phyloP scores from a whole-genome alignment of 2,113 vertebrate genomes.

The Struthidea cinerea region DNA sequence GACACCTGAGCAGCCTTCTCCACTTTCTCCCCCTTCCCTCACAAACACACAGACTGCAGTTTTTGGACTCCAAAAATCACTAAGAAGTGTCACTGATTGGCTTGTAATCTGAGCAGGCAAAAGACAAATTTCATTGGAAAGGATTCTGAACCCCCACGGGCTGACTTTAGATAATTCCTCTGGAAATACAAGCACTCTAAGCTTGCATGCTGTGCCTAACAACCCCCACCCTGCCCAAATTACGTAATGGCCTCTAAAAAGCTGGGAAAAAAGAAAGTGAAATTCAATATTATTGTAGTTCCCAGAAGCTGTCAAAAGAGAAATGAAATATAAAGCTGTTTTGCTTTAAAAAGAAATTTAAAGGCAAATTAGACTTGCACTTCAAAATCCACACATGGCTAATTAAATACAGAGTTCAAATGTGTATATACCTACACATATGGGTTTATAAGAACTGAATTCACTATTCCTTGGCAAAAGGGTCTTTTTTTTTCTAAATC shows the following conservation, averaged over 20 bases:
- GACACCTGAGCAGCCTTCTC: background rate
- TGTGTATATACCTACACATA: background rate
- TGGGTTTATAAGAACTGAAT: background rate
- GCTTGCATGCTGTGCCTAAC: background rate
- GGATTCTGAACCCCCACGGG: background rate
- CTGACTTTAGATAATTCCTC: background rate
- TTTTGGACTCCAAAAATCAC: background rate
- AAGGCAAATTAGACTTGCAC: background rate
- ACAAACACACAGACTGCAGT: background rate
- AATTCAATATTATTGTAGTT: conserved; percentile 21
- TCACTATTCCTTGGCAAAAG: background rate
- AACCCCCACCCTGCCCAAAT: background rate
- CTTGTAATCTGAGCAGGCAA: background rate
- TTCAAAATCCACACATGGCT: background rate
- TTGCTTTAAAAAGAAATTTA: background rate
- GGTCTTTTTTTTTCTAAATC: background rate
- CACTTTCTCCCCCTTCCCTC: background rate
- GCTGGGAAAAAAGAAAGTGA: conserved; percentile 7
- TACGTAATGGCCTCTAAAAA: background rate
- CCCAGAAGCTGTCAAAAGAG: conserved; percentile 8
- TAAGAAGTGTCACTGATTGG: background rate
- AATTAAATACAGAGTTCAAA: background rate
- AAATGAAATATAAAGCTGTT: background rate
- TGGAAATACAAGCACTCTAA: background rate
- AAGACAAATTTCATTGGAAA: background rate